Evolutionary conservation across 2,113 vertebrate species (phyloP).

Genomic region (Rattus norvegicus): GRCr8 NC_086023.1:126617001-126617500

Average conservation of each 20-base stretch:
- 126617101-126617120: not conserved
- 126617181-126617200: not conserved
- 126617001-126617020: not conserved
- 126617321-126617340: not conserved
- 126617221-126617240: not conserved
- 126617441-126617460: not conserved
- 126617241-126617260: not conserved
- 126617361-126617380: not conserved
- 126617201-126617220: not conserved
- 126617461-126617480: not conserved
- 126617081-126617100: not conserved
- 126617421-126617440: not conserved
- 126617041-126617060: too few relatives aligned
- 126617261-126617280: not conserved
- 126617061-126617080: not conserved
- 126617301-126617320: not conserved
- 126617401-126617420: not conserved
- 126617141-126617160: accelerated
- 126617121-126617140: not conserved
- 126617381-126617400: not conserved
- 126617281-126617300: not conserved
- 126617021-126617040: not conserved
- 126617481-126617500: not conserved
- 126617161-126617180: not conserved
- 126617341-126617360: not conserved